Conservation (phyloP, 2,888 invertebrate genomes). For the Bursaphelenchus okinawaensis region DNA sequence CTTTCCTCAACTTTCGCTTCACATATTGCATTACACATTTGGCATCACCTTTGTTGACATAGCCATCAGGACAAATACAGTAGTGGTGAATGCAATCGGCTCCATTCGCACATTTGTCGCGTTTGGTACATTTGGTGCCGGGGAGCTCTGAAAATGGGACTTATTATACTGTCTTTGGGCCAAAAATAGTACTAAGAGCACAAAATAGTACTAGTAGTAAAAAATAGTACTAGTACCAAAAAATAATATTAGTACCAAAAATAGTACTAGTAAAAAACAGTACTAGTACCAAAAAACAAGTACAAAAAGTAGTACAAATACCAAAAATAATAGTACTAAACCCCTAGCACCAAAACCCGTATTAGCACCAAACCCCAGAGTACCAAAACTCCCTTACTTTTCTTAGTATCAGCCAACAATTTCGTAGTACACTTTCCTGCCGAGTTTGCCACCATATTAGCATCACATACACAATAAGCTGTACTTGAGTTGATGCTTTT, state of each 20-base stretch:
- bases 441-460: slow-evolving; percentile 31
- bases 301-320: too few relatives aligned
- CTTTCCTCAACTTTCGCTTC: neutral
- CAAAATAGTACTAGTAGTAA: too few relatives aligned
- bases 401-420: slow-evolving; percentile 24
- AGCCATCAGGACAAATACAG: slow-evolving; percentile 11
- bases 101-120: slow-evolving; percentile 6
- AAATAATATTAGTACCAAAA: too few relatives aligned
- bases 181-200: neutral
- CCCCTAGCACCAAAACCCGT: too few relatives aligned
- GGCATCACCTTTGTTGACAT: neutral
- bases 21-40: neutral
- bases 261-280: too few relatives aligned
- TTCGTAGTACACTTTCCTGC: slow-evolving; percentile 36
- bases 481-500: neutral
- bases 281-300: too few relatives aligned
- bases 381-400: slow-evolving; percentile 22
- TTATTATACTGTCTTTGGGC: neutral
- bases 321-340: too few relatives aligned
- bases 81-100: slow-evolving; percentile 8
- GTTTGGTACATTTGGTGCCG: neutral
- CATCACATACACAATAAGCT: slow-evolving; percentile 21
- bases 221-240: too few relatives aligned
- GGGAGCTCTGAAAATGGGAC: slow-evolving; percentile 12
- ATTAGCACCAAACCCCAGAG: too few relatives aligned